Conservation (phyloP, 92 coral and sea anemone genomes). For the Actinostola sp. region DNA sequence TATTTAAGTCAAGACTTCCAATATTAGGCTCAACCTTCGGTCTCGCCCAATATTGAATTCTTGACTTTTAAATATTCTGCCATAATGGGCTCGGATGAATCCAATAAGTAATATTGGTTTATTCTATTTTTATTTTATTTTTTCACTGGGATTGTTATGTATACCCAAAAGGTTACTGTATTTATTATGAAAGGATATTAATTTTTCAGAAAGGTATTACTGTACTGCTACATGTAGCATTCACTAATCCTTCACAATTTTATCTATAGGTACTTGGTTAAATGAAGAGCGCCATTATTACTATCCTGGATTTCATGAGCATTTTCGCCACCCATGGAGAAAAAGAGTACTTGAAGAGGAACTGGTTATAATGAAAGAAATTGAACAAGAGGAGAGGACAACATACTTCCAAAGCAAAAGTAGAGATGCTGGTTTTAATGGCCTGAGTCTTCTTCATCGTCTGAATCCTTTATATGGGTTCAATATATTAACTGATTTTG, state of each 20-base stretch:
- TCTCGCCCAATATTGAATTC: too few relatives aligned
- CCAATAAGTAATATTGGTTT: too few relatives aligned
- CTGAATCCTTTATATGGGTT: conserved; percentile 50
- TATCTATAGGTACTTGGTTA: conserved; percentile 51
- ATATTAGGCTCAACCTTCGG: too few relatives aligned
- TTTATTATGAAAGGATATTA: too few relatives aligned
- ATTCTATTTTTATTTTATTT: too few relatives aligned
- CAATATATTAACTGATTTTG: conserved; percentile 54
- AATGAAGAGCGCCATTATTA: conserved; percentile 61
- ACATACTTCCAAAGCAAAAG: conserved; percentile 48
- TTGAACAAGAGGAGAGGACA: conserved; percentile 69
- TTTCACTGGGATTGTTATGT: too few relatives aligned
- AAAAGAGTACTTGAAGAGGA: conserved; percentile 59
- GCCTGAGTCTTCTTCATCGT: conserved; percentile 61
- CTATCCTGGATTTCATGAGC: conserved; percentile 68
- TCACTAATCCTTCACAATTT: neutral
- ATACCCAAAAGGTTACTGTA: too few relatives aligned
- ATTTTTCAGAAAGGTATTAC: too few relatives aligned
- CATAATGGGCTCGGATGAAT: too few relatives aligned
- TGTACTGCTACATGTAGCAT: neutral
- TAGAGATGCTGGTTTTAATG: conserved; percentile 65
- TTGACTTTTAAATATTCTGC: too few relatives aligned
- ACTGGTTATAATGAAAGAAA: conserved; percentile 49
- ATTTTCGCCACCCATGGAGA: conserved; percentile 48
- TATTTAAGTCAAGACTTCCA: too few relatives aligned